A percentile compares a stretch with the other conserved stretches of the same genome.
Evolutionary conservation across 2,888 invertebrate genomes (phyloP).

Genomic region (Leucania comma): DNA sequence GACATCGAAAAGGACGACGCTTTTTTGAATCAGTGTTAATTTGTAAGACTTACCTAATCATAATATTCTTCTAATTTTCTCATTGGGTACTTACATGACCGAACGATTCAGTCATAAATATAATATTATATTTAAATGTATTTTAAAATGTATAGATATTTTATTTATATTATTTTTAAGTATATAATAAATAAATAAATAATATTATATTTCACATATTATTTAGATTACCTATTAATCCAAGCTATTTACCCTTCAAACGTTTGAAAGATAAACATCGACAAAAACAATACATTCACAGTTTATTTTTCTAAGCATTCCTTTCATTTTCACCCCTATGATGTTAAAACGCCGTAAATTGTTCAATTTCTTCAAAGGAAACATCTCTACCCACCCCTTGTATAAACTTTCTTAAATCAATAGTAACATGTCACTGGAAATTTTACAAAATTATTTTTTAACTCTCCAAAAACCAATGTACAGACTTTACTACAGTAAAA

Average conservation of each 20-base stretch:
- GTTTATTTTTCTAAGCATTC: constrained; percentile 64
- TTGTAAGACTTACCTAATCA: too few species aligned
- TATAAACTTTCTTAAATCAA: constrained; percentile 87
- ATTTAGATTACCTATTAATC: constrained; percentile 13
- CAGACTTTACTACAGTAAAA: rapidly evolving
- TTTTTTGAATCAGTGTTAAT: too few species aligned
- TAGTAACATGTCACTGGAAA: constrained; percentile 79
- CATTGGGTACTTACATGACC: too few species aligned
- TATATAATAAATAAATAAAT: too few species aligned
- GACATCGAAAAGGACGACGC: too few species aligned
- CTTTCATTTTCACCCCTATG: constrained; percentile 67
- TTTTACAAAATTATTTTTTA: constrained; percentile 52
- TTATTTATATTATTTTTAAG: too few species aligned
- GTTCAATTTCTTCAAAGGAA: constrained; percentile 70
- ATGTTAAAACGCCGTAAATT: constrained; percentile 58
- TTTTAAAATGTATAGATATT: too few species aligned
- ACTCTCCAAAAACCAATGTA: neutral
- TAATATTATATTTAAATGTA: too few species aligned
- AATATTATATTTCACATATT: too few species aligned
- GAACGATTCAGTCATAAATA: too few species aligned
- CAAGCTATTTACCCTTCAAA: neutral
- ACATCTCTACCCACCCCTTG: constrained; percentile 77
- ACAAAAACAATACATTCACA: constrained; percentile 52
- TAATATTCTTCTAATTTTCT: too few species aligned
- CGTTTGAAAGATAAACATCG: constrained; percentile 43